Conservation (phyloP, 2,113 vertebrate species). For the Sciurus niger region DNA sequence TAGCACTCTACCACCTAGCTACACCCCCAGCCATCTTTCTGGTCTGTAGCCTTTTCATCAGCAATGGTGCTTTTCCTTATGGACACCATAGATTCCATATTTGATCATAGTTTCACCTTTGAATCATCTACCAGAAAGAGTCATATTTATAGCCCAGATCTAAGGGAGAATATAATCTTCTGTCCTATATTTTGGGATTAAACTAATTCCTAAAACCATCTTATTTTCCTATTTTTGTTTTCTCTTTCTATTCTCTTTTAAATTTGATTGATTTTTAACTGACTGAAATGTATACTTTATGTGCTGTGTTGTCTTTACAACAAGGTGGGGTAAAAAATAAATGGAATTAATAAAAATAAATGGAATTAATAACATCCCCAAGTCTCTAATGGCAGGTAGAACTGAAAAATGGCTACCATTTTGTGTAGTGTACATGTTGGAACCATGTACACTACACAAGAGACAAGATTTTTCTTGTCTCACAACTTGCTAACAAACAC, state of each 20-base stretch:
- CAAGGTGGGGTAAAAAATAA: not conserved
- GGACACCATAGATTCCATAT: not conserved
- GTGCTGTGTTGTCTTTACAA: not conserved
- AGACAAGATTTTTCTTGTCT: not conserved
- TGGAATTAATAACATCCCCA: not conserved
- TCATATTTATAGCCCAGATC: not conserved
- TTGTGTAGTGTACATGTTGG: not conserved
- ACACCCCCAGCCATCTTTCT: not conserved
- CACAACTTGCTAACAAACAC: not conserved
- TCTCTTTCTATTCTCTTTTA: conserved; percentile 7
- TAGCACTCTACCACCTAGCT: not conserved
- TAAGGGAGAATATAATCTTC: not conserved
- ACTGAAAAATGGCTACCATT: not conserved
- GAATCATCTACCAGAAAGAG: not conserved
- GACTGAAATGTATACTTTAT: not conserved
- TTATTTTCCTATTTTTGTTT: not conserved
- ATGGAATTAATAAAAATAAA: not conserved
- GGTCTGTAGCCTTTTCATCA: not conserved
- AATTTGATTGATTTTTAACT: not conserved
- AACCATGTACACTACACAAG: not conserved
- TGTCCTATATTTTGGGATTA: not conserved
- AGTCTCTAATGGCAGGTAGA: not conserved
- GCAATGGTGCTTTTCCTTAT: not conserved
- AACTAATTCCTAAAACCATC: not conserved
- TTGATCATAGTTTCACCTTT: not conserved